These are phyloP conservation scores for Rhyacophila evoluta DNA, from an alignment of 2,888 invertebrate genomes.

Conservation along the genomic window DNA sequence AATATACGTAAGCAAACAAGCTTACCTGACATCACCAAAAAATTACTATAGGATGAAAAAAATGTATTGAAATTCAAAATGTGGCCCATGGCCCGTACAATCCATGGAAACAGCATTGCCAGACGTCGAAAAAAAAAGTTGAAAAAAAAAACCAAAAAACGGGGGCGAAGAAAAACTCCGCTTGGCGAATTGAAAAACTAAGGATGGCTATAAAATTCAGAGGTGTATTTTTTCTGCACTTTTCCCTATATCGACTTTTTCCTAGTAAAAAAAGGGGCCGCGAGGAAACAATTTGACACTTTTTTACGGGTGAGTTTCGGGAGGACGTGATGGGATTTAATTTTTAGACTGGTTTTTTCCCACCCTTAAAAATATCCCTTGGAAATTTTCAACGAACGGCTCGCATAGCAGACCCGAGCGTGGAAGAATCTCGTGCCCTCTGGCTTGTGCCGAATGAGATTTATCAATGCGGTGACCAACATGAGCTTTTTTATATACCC, in stretches of 20 bases:
- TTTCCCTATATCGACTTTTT: constrained; percentile 18
- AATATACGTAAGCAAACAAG: neutral
- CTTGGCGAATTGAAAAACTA: constrained; percentile 21
- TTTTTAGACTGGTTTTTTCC: constrained; percentile 40
- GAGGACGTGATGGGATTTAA: constrained; percentile 54
- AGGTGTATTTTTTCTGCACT: constrained; percentile 25
- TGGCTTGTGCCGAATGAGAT: neutral
- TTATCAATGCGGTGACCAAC: constrained; percentile 5
- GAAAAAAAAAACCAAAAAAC: neutral
- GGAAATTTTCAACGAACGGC: neutral
- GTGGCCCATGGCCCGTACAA: neutral
- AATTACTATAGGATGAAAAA: constrained; percentile 10
- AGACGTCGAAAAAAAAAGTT: neutral
- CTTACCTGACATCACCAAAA: too few relatives aligned
- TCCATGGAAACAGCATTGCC: constrained; percentile 9
- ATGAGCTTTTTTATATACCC: neutral
- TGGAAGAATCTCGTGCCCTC: constrained; percentile 5
- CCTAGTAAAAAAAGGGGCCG: neutral
- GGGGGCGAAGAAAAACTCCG: neutral
- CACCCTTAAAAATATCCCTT: constrained; percentile 31
- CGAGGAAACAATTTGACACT: constrained; percentile 51
- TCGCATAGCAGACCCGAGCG: neutral
- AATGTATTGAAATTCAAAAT: constrained; percentile 4
- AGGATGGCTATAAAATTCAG: constrained; percentile 23
- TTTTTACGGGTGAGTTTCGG: constrained; percentile 52